phyloP scores from a whole-genome alignment of 1,140 invertebrate species.

The Drosophila tropicalis region DNA sequence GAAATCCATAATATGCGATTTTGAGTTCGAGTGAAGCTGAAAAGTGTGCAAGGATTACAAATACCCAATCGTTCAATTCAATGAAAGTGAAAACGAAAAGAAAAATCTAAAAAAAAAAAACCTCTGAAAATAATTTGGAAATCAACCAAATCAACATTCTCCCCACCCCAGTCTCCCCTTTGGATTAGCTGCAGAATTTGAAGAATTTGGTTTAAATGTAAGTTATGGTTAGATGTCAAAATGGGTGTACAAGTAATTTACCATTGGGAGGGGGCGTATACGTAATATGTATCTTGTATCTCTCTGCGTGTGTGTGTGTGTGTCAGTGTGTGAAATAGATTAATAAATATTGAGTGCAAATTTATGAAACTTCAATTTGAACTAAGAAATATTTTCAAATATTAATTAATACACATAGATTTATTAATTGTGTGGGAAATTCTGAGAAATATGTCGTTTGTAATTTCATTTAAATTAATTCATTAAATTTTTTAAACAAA shows the following conservation, averaged over 20 bases:
- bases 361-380: conserved; percentile 34
- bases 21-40: conserved; percentile 1
- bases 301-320: neutral
- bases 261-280: conserved; percentile 34
- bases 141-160: conserved; percentile 10
- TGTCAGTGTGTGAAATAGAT: conserved; percentile 4
- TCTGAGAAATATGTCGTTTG: neutral
- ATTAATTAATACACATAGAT: too few relatives aligned
- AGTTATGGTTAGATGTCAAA: conserved; percentile 29
- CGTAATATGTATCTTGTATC: conserved; percentile 9
- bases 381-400: neutral
- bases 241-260: conserved; percentile 46
- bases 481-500: too few relatives aligned
- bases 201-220: conserved; percentile 40
- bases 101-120: neutral
- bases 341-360: conserved; percentile 22
- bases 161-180: conserved; percentile 9
- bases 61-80: neutral
- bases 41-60: conserved; percentile 1
- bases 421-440: conserved; percentile 26
- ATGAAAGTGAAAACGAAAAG: neutral
- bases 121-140: conserved; percentile 15
- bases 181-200: conserved; percentile 52
- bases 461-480: neutral
- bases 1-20: neutral